phyloP scores from a whole-genome alignment of 2,888 invertebrate genomes.

The Athalia rosae region DNA sequence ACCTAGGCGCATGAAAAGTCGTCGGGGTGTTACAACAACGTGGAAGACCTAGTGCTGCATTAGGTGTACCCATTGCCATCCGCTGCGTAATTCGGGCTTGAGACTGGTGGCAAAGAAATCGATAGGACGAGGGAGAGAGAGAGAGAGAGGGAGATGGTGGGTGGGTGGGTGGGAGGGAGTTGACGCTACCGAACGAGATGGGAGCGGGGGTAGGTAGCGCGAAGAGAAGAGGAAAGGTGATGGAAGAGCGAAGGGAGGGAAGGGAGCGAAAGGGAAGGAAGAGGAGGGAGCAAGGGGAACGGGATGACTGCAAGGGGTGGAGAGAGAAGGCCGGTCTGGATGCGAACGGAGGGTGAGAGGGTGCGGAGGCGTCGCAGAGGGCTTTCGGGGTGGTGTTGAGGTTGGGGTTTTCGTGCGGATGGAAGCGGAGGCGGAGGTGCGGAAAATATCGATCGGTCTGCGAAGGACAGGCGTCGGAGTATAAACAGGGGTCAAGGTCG shows the following conservation, averaged over 20 bases:
- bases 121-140: conserved; percentile 25
- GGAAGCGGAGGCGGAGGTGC: conserved; percentile 51
- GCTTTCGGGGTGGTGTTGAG: neutral
- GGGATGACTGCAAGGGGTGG: neutral
- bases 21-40: neutral
- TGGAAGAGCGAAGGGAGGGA: no score
- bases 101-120: conserved; percentile 25
- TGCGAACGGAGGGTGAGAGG: no score
- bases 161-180: neutral
- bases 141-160: conserved; percentile 28
- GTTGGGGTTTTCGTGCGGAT: conserved; percentile 26
- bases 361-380: no score
- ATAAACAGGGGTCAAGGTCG: conserved; percentile 71
- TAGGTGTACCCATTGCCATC: neutral
- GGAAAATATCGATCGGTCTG: conserved; percentile 69
- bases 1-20: neutral
- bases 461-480: conserved; percentile 63
- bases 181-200: neutral
- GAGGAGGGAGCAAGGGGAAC: conserved; percentile 12
- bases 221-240: no score
- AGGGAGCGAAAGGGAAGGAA: no score
- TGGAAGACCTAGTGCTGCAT: conserved; percentile 32
- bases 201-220: conserved; percentile 41
- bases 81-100: conserved; percentile 33
- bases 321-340: no score